Evolutionary conservation across 2,797 vertebrate genomes (phyloP), one percentile per base, ranked within the genome.

Genomic region (Dendrocincla fuliginosa): DNA sequence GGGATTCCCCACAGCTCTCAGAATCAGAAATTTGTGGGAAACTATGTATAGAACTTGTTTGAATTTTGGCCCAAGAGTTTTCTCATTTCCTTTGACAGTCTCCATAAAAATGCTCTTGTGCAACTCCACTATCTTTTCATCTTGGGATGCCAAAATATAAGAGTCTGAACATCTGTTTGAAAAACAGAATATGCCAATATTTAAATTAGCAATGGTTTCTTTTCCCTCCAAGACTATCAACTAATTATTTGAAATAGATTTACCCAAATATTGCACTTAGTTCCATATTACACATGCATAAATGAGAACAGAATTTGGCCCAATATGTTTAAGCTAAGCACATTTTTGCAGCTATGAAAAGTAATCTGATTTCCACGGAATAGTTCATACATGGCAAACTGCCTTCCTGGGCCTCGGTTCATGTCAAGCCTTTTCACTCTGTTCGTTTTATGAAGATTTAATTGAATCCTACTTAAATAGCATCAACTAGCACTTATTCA

Each of bases 391-490:
- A 74, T 97, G 96, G 96, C 95, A 97, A 75, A 60, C 92, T 94
- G 96, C 96, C 95, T 96, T 96, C 92, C 88, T 92, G 93, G 95
- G 95, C 95, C 95, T 92, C 91, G 75, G 94, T 88, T 96, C 95
- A 96, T 81, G 95, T 97, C 97, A 97, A 97, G 86, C 84, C 89
- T 94, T 96, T 96, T 96, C 95, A 95, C 91, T 95, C 84, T 86
- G 86, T 91, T 97, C 95, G 14, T 96, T 97, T 97, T 97, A 96
- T 92, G 95, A 92, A 95, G 92, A 97, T 97, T 97, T 97, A 97
- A 97, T 97, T 96, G 96, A 96, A 96, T 95, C 82, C 92, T 96
- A 97, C 96, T 97, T 97, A 95, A 97, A 96, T 97, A 97, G 93
- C 95, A 97, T 97, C 96, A 97, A 95, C 96, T 96, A 95, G 96